phyloP scores from a whole-genome alignment of 1,140 invertebrate species.

The Drosophila hydei region DNA sequence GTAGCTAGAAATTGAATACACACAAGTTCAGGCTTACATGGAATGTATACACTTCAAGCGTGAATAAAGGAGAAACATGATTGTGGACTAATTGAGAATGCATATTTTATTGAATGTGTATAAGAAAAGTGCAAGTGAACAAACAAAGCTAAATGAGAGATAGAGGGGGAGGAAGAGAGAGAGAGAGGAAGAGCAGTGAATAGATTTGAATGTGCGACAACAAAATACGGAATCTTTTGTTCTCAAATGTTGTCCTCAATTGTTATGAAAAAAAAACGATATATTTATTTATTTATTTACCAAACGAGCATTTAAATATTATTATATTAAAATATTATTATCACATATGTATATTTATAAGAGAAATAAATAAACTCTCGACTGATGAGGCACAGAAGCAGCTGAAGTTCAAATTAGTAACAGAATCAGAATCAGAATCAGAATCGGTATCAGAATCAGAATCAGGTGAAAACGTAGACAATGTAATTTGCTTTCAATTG shows the following conservation, averaged over 20 bases:
- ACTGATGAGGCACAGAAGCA: constrained; percentile 35
- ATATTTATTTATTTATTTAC: constrained; percentile 76
- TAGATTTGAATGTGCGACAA: constrained; percentile 51
- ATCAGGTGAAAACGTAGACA: constrained; percentile 59
- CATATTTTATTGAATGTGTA: constrained; percentile 78
- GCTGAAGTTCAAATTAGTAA: constrained; percentile 61
- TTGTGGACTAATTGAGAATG: constrained; percentile 71
- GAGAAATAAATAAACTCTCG: constrained; percentile 13
- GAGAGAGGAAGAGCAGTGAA: constrained; percentile 14
- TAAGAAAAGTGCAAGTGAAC: constrained; percentile 10
- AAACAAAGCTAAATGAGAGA: background rate
- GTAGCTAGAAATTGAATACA: constrained; percentile 71
- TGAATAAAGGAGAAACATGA: constrained; percentile 54
- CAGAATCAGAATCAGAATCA: constrained; percentile 36
- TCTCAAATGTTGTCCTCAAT: constrained; percentile 80
- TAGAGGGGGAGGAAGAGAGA: background rate
- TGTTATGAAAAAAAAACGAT: constrained; percentile 59
- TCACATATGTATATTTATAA: constrained; percentile 40
- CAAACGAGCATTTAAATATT: constrained; percentile 39
- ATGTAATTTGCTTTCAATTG: constrained; percentile 43
- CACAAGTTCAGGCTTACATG: constrained; percentile 12
- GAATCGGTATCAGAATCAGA: constrained; percentile 56
- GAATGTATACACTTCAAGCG: constrained; percentile 18
- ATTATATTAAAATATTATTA: constrained; percentile 45
- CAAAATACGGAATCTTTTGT: constrained; percentile 77